Evolutionary conservation across 2,888 invertebrate species (phyloP).

Genomic region (Amorpha juglandis): DNA sequence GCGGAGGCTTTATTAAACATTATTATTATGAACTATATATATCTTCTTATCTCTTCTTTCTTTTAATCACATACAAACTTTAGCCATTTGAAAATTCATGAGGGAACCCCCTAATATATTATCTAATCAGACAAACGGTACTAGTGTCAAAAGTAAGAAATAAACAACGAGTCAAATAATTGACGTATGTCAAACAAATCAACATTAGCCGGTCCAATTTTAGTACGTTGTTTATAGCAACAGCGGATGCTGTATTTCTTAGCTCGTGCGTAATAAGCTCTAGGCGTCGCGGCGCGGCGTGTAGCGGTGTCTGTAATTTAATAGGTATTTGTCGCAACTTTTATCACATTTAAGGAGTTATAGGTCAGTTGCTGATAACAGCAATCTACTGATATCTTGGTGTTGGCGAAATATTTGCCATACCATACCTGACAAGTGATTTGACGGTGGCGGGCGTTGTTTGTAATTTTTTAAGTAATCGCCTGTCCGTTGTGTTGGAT

Average conservation of each 20-base stretch:
- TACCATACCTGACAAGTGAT: not conserved
- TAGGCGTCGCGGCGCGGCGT: slow-evolving; percentile 27
- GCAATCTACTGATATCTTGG: slow-evolving; percentile 36
- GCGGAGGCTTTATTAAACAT: slow-evolving; percentile 38
- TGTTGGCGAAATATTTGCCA: slow-evolving; percentile 35
- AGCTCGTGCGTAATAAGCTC: slow-evolving; percentile 41
- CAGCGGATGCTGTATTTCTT: slow-evolving; percentile 71
- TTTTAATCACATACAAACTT: too few relatives aligned
- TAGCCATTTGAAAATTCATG: not conserved
- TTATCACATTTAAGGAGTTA: slow-evolving; percentile 28
- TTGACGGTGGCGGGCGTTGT: slow-evolving; percentile 1
- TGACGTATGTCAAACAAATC: slow-evolving; percentile 74
- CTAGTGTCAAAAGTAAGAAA: slow-evolving; percentile 27
- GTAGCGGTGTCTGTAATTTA: slow-evolving; percentile 32
- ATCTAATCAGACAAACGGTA: not conserved
- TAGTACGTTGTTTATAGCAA: slow-evolving; percentile 74
- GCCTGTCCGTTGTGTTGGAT: slow-evolving; percentile 42
- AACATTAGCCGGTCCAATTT: slow-evolving; percentile 62
- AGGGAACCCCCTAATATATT: not conserved
- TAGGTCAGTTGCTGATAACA: slow-evolving; percentile 36
- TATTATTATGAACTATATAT: not conserved
- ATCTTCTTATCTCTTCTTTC: not conserved
- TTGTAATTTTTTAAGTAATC: slow-evolving; percentile 3
- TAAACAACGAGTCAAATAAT: slow-evolving; percentile 47
- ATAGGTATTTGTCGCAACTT: slow-evolving; percentile 16